Conservation (phyloP, 2,113 vertebrate species). For the Grammomys surdaster region DNA sequence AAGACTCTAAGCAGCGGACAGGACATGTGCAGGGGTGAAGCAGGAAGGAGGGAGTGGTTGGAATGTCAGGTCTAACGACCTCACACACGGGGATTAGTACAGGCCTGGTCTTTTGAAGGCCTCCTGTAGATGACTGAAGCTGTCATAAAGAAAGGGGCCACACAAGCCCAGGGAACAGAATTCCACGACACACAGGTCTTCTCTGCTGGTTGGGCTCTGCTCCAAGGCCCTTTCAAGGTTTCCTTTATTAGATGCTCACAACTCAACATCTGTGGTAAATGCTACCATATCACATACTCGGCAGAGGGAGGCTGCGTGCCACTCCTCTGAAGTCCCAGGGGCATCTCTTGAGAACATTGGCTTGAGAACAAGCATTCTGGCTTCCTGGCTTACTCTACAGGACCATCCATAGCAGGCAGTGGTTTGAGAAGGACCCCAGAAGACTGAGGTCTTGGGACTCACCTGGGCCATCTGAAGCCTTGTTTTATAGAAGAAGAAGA, state of each 20-base stretch:
- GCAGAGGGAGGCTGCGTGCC: not conserved
- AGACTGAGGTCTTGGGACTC: not conserved
- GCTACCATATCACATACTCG: not conserved
- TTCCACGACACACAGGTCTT: not conserved
- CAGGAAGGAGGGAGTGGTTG: not conserved
- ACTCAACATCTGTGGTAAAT: not conserved
- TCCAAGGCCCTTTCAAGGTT: not conserved
- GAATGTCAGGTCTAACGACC: not conserved
- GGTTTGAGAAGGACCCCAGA: not conserved
- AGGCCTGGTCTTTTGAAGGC: too few species aligned
- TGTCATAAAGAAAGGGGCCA: not conserved
- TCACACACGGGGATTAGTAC: not conserved
- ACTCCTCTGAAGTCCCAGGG: not conserved
- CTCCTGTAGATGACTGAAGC: not conserved
- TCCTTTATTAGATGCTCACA: not conserved
- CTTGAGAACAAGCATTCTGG: not conserved
- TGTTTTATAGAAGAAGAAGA: not conserved
- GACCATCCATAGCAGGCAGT: not conserved
- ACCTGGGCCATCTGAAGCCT: not conserved
- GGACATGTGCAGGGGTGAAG: not conserved
- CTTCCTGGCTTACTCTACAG: not conserved
- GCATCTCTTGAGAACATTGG: accelerated
- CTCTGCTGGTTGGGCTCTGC: not conserved
- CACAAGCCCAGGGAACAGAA: not conserved
- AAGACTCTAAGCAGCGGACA: not conserved